Percentiles rank a stretch among this genome's conserved stretches.
phyloP scores from a whole-genome alignment of 2,797 vertebrate species.

The Eulemur rubriventer region DNA sequence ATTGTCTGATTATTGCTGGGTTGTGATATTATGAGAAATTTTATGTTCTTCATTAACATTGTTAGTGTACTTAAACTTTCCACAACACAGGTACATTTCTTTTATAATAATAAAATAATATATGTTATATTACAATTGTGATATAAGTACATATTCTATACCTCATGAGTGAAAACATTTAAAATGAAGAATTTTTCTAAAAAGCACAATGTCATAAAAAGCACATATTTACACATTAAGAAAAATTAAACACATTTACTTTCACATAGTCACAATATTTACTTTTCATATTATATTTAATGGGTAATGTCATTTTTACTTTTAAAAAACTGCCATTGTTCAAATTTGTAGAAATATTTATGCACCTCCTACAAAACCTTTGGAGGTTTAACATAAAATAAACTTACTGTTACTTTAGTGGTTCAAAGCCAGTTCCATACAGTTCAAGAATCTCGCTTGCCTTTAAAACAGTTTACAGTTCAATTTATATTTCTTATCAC shows the following conservation, averaged over 20 bases:
- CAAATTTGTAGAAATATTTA: not conserved
- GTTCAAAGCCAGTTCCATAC: not conserved
- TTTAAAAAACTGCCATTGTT: not conserved
- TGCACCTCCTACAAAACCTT: fast-evolving
- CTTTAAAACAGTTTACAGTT: not conserved
- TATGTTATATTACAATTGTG: not conserved
- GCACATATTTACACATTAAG: not conserved
- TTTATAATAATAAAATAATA: not conserved
- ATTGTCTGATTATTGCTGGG: not conserved
- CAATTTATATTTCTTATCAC: not conserved
- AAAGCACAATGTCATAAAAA: not conserved
- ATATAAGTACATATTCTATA: not conserved
- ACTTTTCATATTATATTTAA: not conserved
- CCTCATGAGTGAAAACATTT: not conserved
- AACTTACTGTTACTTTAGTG: not conserved
- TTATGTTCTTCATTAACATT: not conserved
- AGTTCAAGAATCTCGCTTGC: not conserved
- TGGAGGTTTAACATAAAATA: not conserved
- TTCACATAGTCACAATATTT: not conserved
- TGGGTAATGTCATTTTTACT: not conserved
- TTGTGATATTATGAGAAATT: not conserved
- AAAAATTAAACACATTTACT: not conserved
- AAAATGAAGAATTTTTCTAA: not conserved
- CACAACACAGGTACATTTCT: not conserved
- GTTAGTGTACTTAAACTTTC: not conserved